Conservation (phyloP, 1,140 invertebrate species). For the Drosophila sechellia region DNA sequence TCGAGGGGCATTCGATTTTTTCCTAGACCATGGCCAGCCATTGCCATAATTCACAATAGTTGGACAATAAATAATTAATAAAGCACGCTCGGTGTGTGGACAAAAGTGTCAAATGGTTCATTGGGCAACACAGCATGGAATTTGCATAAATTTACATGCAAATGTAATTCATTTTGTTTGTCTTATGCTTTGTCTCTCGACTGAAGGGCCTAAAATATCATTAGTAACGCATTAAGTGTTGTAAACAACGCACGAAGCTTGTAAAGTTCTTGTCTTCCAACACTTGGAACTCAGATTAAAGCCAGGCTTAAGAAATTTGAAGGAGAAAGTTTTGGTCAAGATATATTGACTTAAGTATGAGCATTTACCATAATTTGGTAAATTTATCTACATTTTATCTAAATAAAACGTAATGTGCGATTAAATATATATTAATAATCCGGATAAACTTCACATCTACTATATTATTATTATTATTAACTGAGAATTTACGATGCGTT, state of each 20-base stretch:
- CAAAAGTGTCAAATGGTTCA: conserved; percentile 78
- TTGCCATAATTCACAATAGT: conserved; percentile 74
- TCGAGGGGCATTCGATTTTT: conserved; percentile 34
- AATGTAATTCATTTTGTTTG: conserved; percentile 48
- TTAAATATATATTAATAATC: not conserved
- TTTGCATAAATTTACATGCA: conserved; percentile 77
- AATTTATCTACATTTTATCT: not conserved
- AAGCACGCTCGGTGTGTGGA: conserved; percentile 63
- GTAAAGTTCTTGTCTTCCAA: conserved; percentile 40
- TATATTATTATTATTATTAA: not conserved
- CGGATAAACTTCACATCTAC: too few relatives aligned
- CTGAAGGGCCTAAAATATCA: conserved; percentile 46
- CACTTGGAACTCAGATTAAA: conserved; percentile 23
- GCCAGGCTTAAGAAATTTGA: not conserved
- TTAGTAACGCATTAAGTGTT: conserved; percentile 40
- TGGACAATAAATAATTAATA: conserved; percentile 79
- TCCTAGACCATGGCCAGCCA: conserved; percentile 35
- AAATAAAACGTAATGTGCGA: not conserved
- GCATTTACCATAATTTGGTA: not conserved
- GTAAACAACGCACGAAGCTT: conserved; percentile 41
- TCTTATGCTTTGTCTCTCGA: conserved; percentile 21
- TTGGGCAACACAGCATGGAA: conserved; percentile 74
- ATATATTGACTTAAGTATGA: not conserved
- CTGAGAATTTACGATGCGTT: conserved; percentile 2
- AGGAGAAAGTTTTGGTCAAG: conserved; percentile 19